A percentile compares a stretch with the other conserved stretches of the same genome.
Evolutionary conservation across 2,888 invertebrate genomes (phyloP).

Genomic region (Magallana nippona): DNA sequence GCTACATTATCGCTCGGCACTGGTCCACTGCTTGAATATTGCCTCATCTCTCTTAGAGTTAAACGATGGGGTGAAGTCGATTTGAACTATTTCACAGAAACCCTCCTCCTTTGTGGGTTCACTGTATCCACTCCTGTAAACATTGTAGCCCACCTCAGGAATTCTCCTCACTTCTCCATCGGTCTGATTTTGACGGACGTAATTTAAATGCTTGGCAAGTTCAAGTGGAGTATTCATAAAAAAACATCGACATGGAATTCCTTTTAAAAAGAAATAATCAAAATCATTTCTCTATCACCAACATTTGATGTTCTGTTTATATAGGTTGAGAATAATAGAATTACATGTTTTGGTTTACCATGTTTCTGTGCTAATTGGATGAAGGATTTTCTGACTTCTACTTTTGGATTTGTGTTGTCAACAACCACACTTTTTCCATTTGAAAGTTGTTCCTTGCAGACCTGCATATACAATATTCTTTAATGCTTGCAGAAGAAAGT

Average conservation of each 20-base stretch:
- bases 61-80: slow-evolving; percentile 72
- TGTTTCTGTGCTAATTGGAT: slow-evolving; percentile 69
- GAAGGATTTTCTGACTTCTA: slow-evolving; percentile 67
- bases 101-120: slow-evolving; percentile 73
- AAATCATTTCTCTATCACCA: not conserved
- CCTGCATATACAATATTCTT: slow-evolving; percentile 54
- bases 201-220: slow-evolving; percentile 76
- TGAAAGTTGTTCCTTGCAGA: slow-evolving; percentile 68
- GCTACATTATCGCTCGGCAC: slow-evolving; percentile 46
- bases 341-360: slow-evolving; percentile 52
- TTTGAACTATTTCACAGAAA: slow-evolving; percentile 70
- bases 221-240: slow-evolving; percentile 72
- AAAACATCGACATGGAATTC: slow-evolving; percentile 74
- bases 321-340: no score
- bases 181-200: slow-evolving; percentile 74
- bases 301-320: not conserved
- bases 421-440: slow-evolving; percentile 76
- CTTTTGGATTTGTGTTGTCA: slow-evolving; percentile 78
- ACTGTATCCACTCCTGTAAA: slow-evolving; percentile 75
- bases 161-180: slow-evolving; percentile 71
- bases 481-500: not conserved
- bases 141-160: slow-evolving; percentile 77
- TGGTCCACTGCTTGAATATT: slow-evolving; percentile 75
- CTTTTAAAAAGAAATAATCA: slow-evolving; percentile 52
- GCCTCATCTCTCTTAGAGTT: slow-evolving; percentile 65